These are phyloP conservation scores for Protonibea diacanthus DNA, from an alignment of 2,797 vertebrate species.

Conservation along the genomic window DNA sequence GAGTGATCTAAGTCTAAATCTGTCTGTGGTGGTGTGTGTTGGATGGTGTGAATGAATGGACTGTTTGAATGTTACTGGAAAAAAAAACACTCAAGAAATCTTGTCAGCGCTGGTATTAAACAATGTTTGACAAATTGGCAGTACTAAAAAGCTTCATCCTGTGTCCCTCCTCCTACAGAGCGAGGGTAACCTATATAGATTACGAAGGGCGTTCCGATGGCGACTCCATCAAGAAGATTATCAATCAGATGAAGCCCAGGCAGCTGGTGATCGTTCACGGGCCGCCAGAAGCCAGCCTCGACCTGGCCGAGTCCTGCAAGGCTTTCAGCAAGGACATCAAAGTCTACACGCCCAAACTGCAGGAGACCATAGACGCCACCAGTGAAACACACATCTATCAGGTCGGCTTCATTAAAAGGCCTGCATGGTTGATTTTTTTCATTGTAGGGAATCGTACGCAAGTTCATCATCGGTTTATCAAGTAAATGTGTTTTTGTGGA, in stretches of 20 bases:
- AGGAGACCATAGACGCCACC: constrained; percentile 97
- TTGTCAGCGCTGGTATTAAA: constrained; percentile 1
- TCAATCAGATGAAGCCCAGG: constrained; percentile 99
- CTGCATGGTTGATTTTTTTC: background rate
- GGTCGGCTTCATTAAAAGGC: constrained; percentile 77
- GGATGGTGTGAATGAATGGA: constrained; percentile 24
- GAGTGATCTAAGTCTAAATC: constrained; percentile 65
- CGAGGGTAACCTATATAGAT: constrained; percentile 95
- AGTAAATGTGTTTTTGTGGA: constrained; percentile 10
- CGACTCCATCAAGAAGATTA: constrained; percentile 99
- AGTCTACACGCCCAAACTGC: constrained; percentile 96
- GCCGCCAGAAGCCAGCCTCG: constrained; percentile 94
- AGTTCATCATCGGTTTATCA: background rate
- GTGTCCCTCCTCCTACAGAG: constrained; percentile 80
- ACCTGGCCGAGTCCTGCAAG: constrained; percentile 96
- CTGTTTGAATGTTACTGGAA: background rate
- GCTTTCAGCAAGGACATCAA: constrained; percentile 99
- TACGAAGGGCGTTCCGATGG: constrained; percentile 99
- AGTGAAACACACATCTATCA: constrained; percentile 99
- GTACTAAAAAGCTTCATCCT: background rate
- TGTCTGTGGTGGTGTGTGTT: background rate
- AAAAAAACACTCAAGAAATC: background rate
- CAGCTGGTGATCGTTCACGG: constrained; percentile 96
- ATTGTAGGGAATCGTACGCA: background rate
- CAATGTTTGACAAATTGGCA: constrained; percentile 1